Conservation (phyloP, 1,140 invertebrate species). For the Chironomus striatipennis region DNA sequence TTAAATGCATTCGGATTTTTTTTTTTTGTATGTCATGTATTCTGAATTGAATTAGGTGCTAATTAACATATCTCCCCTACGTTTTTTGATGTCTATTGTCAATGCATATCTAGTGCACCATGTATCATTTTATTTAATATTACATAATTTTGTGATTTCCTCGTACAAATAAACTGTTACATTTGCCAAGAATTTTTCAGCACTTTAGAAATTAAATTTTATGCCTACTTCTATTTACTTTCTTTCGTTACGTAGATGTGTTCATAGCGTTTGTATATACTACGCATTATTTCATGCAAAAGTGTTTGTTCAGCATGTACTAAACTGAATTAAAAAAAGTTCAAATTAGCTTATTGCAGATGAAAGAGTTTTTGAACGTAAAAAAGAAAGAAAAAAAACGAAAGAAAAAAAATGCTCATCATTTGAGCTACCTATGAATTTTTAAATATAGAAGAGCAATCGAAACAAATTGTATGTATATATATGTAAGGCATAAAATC, state of each 20-base stretch:
- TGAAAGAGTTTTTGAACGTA: background rate
- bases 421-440: background rate
- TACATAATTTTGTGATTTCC: background rate
- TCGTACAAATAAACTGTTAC: background rate
- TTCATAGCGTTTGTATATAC: background rate
- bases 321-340: background rate
- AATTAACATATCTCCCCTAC: background rate
- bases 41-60: background rate
- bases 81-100: background rate
- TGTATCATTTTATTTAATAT: background rate
- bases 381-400: background rate
- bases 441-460: constrained; percentile 1
- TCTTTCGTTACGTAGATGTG: background rate
- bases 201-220: background rate
- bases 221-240: background rate
- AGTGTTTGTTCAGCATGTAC: too few species aligned
- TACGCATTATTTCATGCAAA: background rate
- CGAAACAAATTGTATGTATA: too few species aligned
- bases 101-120: background rate
- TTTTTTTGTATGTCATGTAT: too few species aligned
- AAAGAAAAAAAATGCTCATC: background rate
- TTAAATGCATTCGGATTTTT: background rate
- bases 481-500: too few species aligned
- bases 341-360: background rate
- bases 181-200: background rate